These are phyloP conservation scores for Adelphocoris suturalis DNA, from an alignment of 2,888 invertebrate species.

Conservation along the genomic window DNA sequence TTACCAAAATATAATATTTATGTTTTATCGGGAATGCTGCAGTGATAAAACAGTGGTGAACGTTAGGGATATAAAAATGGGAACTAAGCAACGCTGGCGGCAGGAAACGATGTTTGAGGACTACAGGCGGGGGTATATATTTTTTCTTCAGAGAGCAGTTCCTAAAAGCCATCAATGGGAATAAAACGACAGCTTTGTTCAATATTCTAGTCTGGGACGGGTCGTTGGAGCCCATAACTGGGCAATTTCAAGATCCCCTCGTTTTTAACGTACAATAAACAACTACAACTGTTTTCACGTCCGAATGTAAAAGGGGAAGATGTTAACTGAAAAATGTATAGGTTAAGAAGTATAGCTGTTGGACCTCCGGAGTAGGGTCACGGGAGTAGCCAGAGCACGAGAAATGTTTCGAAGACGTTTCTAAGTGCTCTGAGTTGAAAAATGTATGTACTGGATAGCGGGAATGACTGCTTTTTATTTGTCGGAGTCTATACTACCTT, in stretches of 20 bases:
- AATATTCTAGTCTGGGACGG: conserved; percentile 5
- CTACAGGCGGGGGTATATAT: background rate
- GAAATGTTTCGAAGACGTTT: conserved; percentile 25
- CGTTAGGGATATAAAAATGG: background rate
- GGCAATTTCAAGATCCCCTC: background rate
- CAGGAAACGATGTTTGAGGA: background rate
- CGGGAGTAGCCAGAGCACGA: background rate
- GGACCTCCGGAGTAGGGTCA: conserved; percentile 7
- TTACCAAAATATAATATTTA: conserved; percentile 8
- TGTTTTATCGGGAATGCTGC: background rate
- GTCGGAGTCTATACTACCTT: background rate
- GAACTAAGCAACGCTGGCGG: background rate
- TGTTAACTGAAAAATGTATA: conserved; percentile 39
- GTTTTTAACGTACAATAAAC: conserved; percentile 9
- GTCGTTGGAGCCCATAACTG: conserved; percentile 17
- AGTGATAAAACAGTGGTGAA: background rate
- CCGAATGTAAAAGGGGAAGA: conserved; percentile 30
- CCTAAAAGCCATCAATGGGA: conserved; percentile 16
- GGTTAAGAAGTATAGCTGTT: background rate
- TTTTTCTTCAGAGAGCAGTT: too few relatives aligned
- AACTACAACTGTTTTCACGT: background rate
- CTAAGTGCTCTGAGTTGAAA: conserved; percentile 20
- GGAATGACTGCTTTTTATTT: background rate
- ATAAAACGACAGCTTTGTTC: conserved; percentile 32
- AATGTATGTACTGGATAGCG: background rate